Conservation (phyloP, 2,888 invertebrate species). For the Trissonchulus latispiculum region DNA sequence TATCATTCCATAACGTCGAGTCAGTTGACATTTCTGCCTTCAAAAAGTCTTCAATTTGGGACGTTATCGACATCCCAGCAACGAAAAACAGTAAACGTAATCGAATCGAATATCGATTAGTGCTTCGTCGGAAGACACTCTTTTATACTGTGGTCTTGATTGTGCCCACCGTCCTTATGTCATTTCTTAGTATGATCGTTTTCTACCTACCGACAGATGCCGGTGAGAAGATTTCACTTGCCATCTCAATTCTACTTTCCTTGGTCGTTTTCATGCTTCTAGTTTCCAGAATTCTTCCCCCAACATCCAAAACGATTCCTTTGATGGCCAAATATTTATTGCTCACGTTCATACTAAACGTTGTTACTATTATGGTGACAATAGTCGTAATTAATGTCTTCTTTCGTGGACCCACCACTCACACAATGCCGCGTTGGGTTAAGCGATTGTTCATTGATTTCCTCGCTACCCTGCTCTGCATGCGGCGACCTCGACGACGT, state of each 20-base stretch:
- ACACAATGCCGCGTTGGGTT: conserved; percentile 66
- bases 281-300: conserved; percentile 12
- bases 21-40: conserved; percentile 89
- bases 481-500: background rate
- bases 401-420: conserved; percentile 90
- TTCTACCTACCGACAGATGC: conserved; percentile 46
- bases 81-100: conserved; percentile 66
- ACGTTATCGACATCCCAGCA: conserved; percentile 71
- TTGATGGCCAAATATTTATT: conserved; percentile 71
- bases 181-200: conserved; percentile 94
- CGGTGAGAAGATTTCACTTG: conserved; percentile 9
- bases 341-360: conserved; percentile 99
- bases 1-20: conserved; percentile 71
- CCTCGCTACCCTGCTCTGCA: background rate
- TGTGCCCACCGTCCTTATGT: conserved; percentile 94
- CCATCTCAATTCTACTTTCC: conserved; percentile 15
- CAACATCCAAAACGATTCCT: background rate
- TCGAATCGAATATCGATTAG: conserved; percentile 38
- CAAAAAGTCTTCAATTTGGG: conserved; percentile 98
- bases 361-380: conserved; percentile 95
- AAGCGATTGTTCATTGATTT: background rate
- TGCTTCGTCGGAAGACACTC: conserved; percentile 73
- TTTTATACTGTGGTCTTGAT: conserved; percentile 88
- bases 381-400: conserved; percentile 99
- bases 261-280: conserved; percentile 13